A percentile compares a stretch with the other conserved stretches of the same genome.
These are phyloP conservation scores for Oscarella lobularis DNA, from an alignment of 37 sponge, comb jelly and placozoan genomes.

Conservation along the genomic window DNA sequence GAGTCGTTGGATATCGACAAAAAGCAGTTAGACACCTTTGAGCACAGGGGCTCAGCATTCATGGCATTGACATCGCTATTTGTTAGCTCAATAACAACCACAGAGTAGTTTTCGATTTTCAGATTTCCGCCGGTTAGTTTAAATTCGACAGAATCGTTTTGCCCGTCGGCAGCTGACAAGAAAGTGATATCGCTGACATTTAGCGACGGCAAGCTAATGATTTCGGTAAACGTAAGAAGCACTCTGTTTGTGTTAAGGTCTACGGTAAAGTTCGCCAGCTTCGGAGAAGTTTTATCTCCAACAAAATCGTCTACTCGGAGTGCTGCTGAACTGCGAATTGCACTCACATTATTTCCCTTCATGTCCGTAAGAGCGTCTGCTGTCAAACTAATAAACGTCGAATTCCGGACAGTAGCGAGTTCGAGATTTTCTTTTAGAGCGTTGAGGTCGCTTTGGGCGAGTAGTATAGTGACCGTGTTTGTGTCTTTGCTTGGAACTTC, in stretches of 20 bases:
- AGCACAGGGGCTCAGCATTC: not conserved
- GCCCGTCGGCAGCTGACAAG: constrained; percentile 2
- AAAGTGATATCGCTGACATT: constrained; percentile 49
- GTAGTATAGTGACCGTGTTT: not conserved
- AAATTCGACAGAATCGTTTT: constrained; percentile 18
- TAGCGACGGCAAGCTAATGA: constrained; percentile 31
- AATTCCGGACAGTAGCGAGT: not conserved
- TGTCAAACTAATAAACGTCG: not conserved
- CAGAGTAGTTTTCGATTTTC: constrained; percentile 6
- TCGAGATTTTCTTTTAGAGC: not conserved
- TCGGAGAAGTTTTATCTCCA: constrained; percentile 11
- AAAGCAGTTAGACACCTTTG: constrained; percentile 33
- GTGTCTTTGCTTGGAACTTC: not conserved
- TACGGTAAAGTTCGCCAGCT: constrained; percentile 1
- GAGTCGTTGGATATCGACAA: constrained; percentile 25
- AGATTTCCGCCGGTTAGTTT: constrained; percentile 55
- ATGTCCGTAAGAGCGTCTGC: constrained; percentile 10
- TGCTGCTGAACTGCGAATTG: constrained; percentile 9
- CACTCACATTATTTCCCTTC: constrained; percentile 5
- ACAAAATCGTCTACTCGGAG: not conserved
- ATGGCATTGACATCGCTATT: constrained; percentile 7
- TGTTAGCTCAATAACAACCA: constrained; percentile 2
- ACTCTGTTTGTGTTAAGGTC: constrained; percentile 1
- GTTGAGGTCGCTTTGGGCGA: not conserved
- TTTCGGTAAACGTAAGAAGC: constrained; percentile 11